Base-by-base conservation (phyloP, 2,888 invertebrate genomes). In the Harmothoe impar region DNA sequence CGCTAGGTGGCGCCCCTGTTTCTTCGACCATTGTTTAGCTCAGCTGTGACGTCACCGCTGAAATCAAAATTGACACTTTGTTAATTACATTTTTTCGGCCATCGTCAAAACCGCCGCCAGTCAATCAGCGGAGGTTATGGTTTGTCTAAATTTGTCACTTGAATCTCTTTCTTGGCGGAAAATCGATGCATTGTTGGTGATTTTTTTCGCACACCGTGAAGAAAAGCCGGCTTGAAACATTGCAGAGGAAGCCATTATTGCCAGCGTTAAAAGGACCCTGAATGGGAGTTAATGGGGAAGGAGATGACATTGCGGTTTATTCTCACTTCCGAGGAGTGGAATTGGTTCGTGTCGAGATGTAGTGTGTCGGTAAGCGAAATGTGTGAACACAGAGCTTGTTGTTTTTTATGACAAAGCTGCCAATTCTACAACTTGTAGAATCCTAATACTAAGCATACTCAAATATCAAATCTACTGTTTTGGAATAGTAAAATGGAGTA, bases 21-120 rank as follows among this genome's bases (percentile, higher is more conserved):
- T 72, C 17, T 62, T n/a, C 20, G 0, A 0, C 81, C 81, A 43
- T n/a, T 81, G 35, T 81, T 81, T 43, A 43, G 62, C 33, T 17
- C 81, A 12, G 31, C 77, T 23, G 5, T 81, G 35, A 81, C 81
- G 81, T 43, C 81, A 43, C 81, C 62, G 17, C 31, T 72, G 72
- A 72, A 72, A 72, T 72, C 72, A 72, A 72, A 72, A 72, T 72
- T 72, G 43, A 81, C 81, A 81, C 81, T n/a, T 81, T 81, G 81
- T 43, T 81, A 81, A 81, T 81, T 81, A 81, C 72, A 15, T 29
- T 72, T 72, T 72, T 72, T 72, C 72, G 35, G 3, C 33, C 29
- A n/a, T 25, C 31, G 25, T 43, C 81, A 81, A 81, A 81, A 81
- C 43, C 20, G n/a, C n/a, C 81, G 43, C n/a, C 81, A 20, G 43